Base-by-base conservation (phyloP, 1,140 invertebrate species). In the Sarcophaga peregrina region DNA sequence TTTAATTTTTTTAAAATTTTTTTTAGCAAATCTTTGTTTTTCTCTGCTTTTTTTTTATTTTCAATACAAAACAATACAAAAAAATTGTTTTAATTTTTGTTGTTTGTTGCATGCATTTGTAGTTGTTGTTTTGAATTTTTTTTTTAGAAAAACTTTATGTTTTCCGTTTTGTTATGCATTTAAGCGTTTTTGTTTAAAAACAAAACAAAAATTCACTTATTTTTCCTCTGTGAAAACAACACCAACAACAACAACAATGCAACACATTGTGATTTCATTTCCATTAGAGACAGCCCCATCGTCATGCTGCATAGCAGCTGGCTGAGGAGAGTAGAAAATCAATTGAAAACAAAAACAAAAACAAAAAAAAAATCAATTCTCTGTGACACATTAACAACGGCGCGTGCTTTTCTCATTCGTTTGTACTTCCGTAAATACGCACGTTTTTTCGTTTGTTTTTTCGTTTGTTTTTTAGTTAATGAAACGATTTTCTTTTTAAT, bases 341-440 rank as follows among this genome's bases (percentile, higher is more conserved):
- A 25, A 68, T 25, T 20, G 17, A 68, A 8, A 17, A 25, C 9
- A n/a, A 25, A 68, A 15, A 13, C 9, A 58, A 15, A 58, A 58
- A 58, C 5, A 68, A 68, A n/a, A n/a, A n/a, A 15, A 68, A 68
- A 68, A 68, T 68, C 62, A 68, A 68, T 68, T 20, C 25, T 37
- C 17, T 68, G 17, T 78, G 75, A 78, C 75, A 50, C 20, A 78
- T 78, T 25, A 47, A 25, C 25, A 37, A 37, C 20, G 75, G 50
- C 75, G 75, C 75, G 75, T 78, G 75, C 48, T 78, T 68, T 78
- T 78, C 50, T 37, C 25, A 37, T 37, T 37, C 25, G 17, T 20
- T 50, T 8, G 25, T 37, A 37, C 75, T 78, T 78, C 75, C 75
- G 75, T 78, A 78, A 78, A 78, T 78, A 78, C 75, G 75, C 75